These are phyloP conservation scores for Tethea ocularis DNA, from an alignment of 2,888 invertebrate genomes.

Conservation along the genomic window DNA sequence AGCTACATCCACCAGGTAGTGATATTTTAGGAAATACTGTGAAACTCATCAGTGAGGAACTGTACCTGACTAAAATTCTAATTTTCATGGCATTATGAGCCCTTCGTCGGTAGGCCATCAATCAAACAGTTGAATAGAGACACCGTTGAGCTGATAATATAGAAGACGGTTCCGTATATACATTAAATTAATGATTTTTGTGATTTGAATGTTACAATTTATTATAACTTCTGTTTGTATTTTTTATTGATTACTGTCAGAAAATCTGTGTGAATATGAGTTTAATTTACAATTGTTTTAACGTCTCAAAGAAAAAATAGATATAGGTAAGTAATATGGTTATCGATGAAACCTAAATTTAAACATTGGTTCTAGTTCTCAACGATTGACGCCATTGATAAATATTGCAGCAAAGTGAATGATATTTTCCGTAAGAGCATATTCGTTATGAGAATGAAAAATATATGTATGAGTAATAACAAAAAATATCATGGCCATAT, in stretches of 20 bases:
- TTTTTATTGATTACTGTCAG: no score
- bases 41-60: constrained; percentile 36
- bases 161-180: constrained; percentile 29
- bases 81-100: constrained; percentile 58
- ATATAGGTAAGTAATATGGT: no score
- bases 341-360: background rate
- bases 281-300: no score
- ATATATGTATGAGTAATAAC: constrained; percentile 4
- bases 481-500: constrained; percentile 4
- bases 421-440: constrained; percentile 11
- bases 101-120: constrained; percentile 59
- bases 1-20: constrained; percentile 10
- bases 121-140: constrained; percentile 56
- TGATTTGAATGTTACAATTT: background rate
- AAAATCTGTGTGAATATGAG: no score
- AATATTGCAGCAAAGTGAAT: background rate
- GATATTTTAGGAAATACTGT: constrained; percentile 25
- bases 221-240: no score
- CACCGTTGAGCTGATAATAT: constrained; percentile 30
- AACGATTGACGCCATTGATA: background rate
- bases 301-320: no score
- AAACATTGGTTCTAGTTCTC: background rate
- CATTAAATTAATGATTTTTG: constrained; percentile 18
- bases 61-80: constrained; percentile 49
- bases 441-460: constrained; percentile 3